Percentiles rank a stretch among this genome's conserved stretches.
Conservation (phyloP, 2,888 invertebrate species). For the Tanypteryx hageni region DNA sequence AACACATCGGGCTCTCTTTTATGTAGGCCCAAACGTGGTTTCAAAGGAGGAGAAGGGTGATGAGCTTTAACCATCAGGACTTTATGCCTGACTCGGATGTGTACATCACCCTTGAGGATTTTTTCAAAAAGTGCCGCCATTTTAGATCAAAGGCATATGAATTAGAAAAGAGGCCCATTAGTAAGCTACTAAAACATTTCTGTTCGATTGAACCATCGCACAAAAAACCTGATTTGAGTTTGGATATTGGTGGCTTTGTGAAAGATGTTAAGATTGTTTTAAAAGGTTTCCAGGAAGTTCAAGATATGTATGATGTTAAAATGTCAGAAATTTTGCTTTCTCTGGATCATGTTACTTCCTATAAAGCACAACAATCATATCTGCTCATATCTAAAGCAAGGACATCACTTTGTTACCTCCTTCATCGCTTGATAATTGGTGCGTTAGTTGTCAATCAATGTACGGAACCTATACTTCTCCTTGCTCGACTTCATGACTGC, state of each 20-base stretch:
- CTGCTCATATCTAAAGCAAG: constrained; percentile 18
- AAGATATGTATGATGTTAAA: constrained; percentile 56
- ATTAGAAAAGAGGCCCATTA: constrained; percentile 26
- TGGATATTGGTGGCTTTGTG: constrained; percentile 25
- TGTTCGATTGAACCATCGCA: background rate
- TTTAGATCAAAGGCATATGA: constrained; percentile 28
- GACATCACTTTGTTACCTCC: constrained; percentile 35
- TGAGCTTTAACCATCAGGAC: constrained; percentile 28
- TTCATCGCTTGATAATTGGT: constrained; percentile 28
- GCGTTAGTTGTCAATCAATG: constrained; percentile 12
- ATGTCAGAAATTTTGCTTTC: background rate
- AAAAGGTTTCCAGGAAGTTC: constrained; percentile 38
- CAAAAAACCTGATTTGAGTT: constrained; percentile 11
- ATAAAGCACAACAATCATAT: constrained; percentile 20
- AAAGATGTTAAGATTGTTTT: constrained; percentile 40
- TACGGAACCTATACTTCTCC: constrained; percentile 30
- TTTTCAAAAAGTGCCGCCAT: constrained; percentile 31
- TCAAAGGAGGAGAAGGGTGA: constrained; percentile 39
- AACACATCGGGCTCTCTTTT: background rate
- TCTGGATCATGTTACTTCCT: constrained; percentile 14
- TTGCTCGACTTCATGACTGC: constrained; percentile 41
- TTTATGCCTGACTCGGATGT: background rate
- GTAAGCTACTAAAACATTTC: constrained; percentile 26
- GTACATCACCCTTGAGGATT: background rate
- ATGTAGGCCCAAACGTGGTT: background rate